Conservation (phyloP, 2,797 vertebrate genomes). For the Silurus lanzhouensis region DNA sequence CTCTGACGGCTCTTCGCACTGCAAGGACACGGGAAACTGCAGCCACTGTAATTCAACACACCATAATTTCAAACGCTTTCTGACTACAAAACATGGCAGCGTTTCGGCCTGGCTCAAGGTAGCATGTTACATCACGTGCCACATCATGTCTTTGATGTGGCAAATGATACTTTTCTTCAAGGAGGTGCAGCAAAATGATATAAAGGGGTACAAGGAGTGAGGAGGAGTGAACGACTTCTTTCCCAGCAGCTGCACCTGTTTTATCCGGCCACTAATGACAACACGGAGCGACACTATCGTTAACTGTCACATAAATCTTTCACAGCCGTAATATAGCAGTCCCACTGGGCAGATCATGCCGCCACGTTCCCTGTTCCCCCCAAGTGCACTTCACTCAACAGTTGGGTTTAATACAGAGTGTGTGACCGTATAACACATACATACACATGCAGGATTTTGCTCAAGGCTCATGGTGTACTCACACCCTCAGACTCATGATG, state of each 20-base stretch:
- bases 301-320: conserved; percentile 69
- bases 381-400: conserved; percentile 62
- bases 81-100: conserved; percentile 35
- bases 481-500: conserved; percentile 26
- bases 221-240: conserved; percentile 27
- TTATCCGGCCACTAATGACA: conserved; percentile 52
- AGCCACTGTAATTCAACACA: neutral
- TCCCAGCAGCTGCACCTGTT: conserved; percentile 56
- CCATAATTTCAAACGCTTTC: conserved; percentile 1
- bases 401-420: conserved; percentile 65
- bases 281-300: conserved; percentile 58
- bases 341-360: conserved; percentile 61
- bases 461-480: conserved; percentile 5
- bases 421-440: conserved; percentile 43
- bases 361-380: conserved; percentile 57
- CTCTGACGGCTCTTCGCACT: neutral
- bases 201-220: conserved; percentile 27
- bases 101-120: conserved; percentile 51
- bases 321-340: conserved; percentile 61
- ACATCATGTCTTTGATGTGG: conserved; percentile 48
- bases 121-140: conserved; percentile 9
- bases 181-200: conserved; percentile 41
- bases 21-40: conserved; percentile 10
- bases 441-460: conserved; percentile 17
- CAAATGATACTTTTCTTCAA: conserved; percentile 44